A percentile compares a stretch with the other conserved stretches of the same genome.
phyloP scores from a whole-genome alignment of 2,797 vertebrate genomes.

The Hypotaenidia okinawae region DNA sequence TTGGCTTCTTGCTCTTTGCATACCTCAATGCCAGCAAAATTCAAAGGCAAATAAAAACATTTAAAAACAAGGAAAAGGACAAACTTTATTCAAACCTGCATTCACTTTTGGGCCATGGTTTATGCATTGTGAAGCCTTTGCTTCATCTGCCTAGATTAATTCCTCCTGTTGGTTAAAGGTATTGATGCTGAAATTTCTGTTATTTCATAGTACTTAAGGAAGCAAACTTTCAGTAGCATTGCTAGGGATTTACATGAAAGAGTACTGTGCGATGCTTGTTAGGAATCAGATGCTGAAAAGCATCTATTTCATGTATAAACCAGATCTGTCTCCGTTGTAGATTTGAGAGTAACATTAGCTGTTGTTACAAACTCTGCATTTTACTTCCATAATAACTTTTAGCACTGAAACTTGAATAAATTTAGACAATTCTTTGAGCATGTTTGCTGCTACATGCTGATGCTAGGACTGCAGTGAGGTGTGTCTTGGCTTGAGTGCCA shows the following conservation, averaged over 20 bases:
- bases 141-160: not conserved
- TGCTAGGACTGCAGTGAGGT: not conserved
- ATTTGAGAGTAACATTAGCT: not conserved
- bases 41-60: not conserved
- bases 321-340: not conserved
- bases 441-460: not conserved
- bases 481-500: not conserved
- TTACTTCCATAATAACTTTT: not conserved
- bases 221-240: not conserved
- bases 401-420: not conserved
- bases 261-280: not conserved
- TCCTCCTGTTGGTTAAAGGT: not conserved
- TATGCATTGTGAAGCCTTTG: not conserved
- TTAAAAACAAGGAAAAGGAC: not conserved
- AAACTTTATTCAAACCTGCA: not conserved
- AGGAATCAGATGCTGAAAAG: not conserved
- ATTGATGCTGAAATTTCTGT: not conserved
- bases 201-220: not conserved
- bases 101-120: not conserved
- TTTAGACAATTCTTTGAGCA: not conserved
- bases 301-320: not conserved
- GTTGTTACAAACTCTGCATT: not conserved
- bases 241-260: not conserved
- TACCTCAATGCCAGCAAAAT: not conserved
- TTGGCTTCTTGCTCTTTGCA: not conserved